Evolutionary conservation across 2,888 invertebrate species (phyloP).

Genomic region (Agrotis puta): DNA sequence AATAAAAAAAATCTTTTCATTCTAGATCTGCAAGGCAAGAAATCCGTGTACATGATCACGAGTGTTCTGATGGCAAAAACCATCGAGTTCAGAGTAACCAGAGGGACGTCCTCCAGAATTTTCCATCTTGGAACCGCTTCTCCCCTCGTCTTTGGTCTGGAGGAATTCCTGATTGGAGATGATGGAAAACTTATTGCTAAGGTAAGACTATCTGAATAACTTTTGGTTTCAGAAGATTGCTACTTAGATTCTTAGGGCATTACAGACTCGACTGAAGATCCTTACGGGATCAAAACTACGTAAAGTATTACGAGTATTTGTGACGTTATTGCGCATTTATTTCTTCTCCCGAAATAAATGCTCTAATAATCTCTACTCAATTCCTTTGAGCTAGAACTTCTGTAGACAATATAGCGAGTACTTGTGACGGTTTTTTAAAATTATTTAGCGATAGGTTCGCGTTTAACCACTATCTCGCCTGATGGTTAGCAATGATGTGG

Average conservation of each 20-base stretch:
- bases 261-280: background rate
- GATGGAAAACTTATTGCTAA: slow-evolving; percentile 86
- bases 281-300: background rate
- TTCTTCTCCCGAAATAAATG: no score
- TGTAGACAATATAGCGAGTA: background rate
- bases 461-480: no score
- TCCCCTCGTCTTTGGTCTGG: slow-evolving; percentile 86
- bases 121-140: slow-evolving; percentile 89
- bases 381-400: no score
- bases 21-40: slow-evolving; percentile 87
- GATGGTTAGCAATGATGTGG: no score
- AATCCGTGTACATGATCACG: slow-evolving; percentile 89
- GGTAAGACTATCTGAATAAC: slow-evolving; percentile 70
- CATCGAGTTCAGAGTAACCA: slow-evolving; percentile 88
- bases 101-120: slow-evolving; percentile 86
- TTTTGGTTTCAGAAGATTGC: background rate
- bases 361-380: no score
- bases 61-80: slow-evolving; percentile 88
- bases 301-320: no score
- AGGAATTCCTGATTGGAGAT: slow-evolving; percentile 85
- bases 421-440: background rate
- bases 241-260: background rate
- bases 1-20: slow-evolving; percentile 37
- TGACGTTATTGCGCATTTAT: no score
- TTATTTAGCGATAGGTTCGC: no score